Conservation (phyloP, 2,113 vertebrate species). For the Apodemus sylvaticus region DNA sequence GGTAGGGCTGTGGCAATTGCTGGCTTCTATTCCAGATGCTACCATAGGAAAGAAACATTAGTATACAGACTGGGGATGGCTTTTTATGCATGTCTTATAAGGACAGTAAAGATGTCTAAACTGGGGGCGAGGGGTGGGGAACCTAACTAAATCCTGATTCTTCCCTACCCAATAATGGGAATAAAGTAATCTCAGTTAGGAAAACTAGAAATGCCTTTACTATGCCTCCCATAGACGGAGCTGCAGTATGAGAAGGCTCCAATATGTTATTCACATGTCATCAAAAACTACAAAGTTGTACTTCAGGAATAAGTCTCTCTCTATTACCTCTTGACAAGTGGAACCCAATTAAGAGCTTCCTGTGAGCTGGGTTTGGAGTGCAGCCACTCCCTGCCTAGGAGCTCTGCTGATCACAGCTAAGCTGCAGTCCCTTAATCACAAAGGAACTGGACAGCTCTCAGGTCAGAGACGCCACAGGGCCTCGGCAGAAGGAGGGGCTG, state of each 20-base stretch:
- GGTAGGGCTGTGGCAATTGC: neutral
- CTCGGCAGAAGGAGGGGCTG: neutral
- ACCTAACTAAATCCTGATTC: neutral
- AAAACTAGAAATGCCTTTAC: slow-evolving; percentile 38
- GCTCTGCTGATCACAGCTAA: slow-evolving; percentile 36
- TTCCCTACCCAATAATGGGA: neutral
- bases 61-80: neutral
- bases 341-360: slow-evolving; percentile 38
- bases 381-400: neutral
- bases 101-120: neutral
- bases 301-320: slow-evolving; percentile 43
- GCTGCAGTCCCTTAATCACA: neutral
- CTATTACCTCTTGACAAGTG: slow-evolving; percentile 47
- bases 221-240: neutral
- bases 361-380: slow-evolving; percentile 31
- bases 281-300: slow-evolving; percentile 31
- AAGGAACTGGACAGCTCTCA: neutral
- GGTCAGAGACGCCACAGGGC: neutral
- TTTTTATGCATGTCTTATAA: neutral
- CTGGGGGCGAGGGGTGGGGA: neutral
- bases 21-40: neutral
- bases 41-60: neutral
- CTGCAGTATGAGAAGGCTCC: slow-evolving; percentile 15
- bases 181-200: slow-evolving; percentile 9
- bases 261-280: slow-evolving; percentile 49